Evolutionary conservation across 1,140 invertebrate species (phyloP).

Genomic region (Augochlora pura): DNA sequence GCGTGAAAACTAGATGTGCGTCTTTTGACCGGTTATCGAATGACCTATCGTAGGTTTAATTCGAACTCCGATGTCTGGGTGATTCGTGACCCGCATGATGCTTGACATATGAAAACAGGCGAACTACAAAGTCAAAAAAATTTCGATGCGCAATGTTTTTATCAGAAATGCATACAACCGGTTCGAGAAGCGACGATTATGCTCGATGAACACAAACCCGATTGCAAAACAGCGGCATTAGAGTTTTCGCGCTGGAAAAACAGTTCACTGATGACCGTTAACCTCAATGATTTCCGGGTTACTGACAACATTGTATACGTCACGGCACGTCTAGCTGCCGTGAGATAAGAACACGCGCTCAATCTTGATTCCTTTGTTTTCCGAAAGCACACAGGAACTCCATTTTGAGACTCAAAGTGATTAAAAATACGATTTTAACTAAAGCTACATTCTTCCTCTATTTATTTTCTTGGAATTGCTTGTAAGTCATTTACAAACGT

Average conservation of each 20-base stretch:
- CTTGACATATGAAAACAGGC: no score
- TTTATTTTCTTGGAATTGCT: no score
- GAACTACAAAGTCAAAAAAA: no score
- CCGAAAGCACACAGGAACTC: no score
- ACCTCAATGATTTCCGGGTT: conserved; percentile 37
- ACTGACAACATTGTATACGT: conserved; percentile 23
- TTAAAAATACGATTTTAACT: background rate
- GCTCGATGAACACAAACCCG: background rate
- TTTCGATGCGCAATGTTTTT: no score
- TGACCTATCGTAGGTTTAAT: no score
- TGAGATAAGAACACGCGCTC: conserved; percentile 14
- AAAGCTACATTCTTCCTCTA: background rate
- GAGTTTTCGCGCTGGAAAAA: conserved; percentile 4
- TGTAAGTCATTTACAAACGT: no score
- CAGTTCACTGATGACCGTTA: conserved; percentile 33
- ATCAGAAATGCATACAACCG: background rate
- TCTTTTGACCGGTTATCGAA: no score
- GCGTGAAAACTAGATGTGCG: no score
- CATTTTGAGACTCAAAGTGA: no score
- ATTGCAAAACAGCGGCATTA: conserved; percentile 13
- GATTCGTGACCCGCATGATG: no score
- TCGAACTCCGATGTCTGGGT: no score
- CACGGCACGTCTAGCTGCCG: background rate
- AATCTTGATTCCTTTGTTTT: background rate
- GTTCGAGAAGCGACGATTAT: conserved; percentile 9